Evolutionary conservation across 2,888 invertebrate species (phyloP), one percentile per base, ranked within the genome.

Genomic region (Lapara coniferarum): DNA sequence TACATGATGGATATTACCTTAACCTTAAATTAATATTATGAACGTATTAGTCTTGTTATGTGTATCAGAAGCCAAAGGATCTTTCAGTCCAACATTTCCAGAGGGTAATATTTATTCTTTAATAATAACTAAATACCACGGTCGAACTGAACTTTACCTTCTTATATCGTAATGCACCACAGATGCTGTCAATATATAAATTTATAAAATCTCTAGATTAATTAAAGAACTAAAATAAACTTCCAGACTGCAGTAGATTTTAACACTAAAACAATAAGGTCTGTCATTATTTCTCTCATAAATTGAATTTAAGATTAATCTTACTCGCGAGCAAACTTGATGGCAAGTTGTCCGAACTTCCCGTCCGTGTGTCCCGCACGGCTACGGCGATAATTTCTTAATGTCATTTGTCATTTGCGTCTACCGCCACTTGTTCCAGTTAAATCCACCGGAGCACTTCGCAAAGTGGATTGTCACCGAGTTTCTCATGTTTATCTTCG

Each of bases 371-470:
- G 67, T 57, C 44, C 12, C 57, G 19, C 55, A 19, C 19, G 51
- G 46, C 68, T 55, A 52, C 67, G 10, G 68, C 58, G 58, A 68
- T 58, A 68, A 68, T 49, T 68, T 68, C 57, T 58, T 68, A 68
- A 68, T 57, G 56, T 68, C 58, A 68, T 68, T 68, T 57, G 66
- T 66, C 49, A 58, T 57, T 68, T 58, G 49, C 68, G 19, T 57
- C 51, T 58, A 49, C 49, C n/a, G 16, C 68, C 68, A 68, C 68
- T 68, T 68, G 68, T 68, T 68, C 49, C 63, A 63, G 63, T 63
- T 63, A 63, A 63, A 63, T 63, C 63, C 63, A 63, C 63, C 63
- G 49, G 63, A 63, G 63, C 63, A 63, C 63, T 63, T 63, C 46
- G 49, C 63, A 63, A 63, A 63, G 63, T 63, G 49, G 63, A 63